Conservation (phyloP, 2,797 vertebrate genomes). For the Lutjanus argentimaculatus region DNA sequence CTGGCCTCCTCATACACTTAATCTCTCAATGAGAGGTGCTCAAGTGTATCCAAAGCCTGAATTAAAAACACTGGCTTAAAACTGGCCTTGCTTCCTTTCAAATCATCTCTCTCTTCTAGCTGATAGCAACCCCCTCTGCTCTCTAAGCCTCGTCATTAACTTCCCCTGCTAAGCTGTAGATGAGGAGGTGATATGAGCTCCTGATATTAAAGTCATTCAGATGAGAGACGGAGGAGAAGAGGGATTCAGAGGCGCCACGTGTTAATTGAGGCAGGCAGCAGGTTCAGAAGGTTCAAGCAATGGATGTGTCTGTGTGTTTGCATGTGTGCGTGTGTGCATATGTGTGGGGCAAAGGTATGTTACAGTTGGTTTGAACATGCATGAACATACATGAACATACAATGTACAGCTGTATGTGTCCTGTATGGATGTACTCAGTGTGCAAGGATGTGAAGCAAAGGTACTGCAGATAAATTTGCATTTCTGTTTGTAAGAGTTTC, state of each 20-base stretch:
- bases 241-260: conserved; percentile 64
- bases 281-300: conserved; percentile 57
- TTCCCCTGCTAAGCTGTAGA: conserved; percentile 79
- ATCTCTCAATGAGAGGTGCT: conserved; percentile 84
- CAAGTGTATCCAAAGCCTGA: conserved; percentile 85
- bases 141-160: conserved; percentile 87
- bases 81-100: conserved; percentile 74
- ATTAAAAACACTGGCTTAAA: conserved; percentile 84
- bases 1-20: conserved; percentile 82
- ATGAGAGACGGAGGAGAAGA: conserved; percentile 70
- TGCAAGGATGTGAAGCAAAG: neutral
- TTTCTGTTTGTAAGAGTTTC: neutral
- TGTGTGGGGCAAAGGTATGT: conserved; percentile 18
- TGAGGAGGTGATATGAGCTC: conserved; percentile 80
- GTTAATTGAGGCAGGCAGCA: conserved; percentile 77
- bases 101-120: conserved; percentile 78
- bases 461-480: neutral
- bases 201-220: conserved; percentile 84
- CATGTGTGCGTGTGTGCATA: conserved; percentile 12
- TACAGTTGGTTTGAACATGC: neutral
- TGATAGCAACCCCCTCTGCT: conserved; percentile 77
- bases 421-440: neutral
- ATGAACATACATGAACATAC: conserved; percentile 4
- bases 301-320: conserved; percentile 10
- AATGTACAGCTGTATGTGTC: neutral